Evolutionary conservation across 1,140 invertebrate species (phyloP).

Genomic region (Cydia amplana): DNA sequence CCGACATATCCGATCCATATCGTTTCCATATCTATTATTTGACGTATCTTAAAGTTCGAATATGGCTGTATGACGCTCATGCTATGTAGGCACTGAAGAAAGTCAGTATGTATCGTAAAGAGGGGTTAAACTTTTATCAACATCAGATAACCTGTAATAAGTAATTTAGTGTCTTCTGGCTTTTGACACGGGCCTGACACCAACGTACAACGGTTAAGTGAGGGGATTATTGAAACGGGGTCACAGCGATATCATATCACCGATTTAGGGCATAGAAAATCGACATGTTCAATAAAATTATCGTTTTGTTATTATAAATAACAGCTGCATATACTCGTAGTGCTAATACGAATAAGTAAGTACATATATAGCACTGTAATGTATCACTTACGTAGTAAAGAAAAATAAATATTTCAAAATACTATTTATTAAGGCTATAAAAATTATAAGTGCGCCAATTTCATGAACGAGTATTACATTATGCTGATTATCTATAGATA

Average conservation of each 20-base stretch:
- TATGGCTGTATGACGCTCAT: no score
- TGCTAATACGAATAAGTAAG: not conserved
- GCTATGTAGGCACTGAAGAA: not conserved
- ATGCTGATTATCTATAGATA: no score
- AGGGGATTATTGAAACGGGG: conserved; percentile 44
- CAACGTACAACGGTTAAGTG: conserved; percentile 35
- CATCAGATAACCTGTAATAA: conserved; percentile 40
- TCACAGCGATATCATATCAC: conserved; percentile 41
- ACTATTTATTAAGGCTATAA: no score
- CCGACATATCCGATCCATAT: no score
- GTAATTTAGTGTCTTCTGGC: conserved; percentile 36
- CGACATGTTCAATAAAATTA: not conserved
- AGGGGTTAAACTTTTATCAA: conserved; percentile 43
- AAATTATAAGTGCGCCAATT: no score
- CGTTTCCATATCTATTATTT: no score
- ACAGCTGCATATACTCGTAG: not conserved
- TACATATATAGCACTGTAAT: no score
- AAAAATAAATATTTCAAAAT: no score
- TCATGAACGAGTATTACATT: no score
- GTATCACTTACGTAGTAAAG: not conserved
- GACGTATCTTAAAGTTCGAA: no score
- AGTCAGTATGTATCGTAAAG: conserved; percentile 13
- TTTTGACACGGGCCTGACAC: conserved; percentile 40
- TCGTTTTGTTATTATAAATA: not conserved
- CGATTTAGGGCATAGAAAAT: conserved; percentile 34